Evolutionary conservation across 2,113 vertebrate species (phyloP), one percentile per base, ranked within the genome.

Genomic region (Seriola rivoliana): DNA sequence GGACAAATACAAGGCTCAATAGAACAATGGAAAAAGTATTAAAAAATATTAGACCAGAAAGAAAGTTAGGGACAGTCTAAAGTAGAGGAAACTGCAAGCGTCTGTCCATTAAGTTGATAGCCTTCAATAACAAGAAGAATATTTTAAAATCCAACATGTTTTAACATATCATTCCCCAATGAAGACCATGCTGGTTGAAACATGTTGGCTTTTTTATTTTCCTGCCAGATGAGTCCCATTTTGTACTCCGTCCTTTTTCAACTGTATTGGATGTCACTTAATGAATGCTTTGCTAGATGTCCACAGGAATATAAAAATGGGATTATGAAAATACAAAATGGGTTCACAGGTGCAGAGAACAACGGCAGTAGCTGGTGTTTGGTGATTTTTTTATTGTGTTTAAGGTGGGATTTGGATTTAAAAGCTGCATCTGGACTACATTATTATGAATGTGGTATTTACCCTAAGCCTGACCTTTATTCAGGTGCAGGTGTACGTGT

Each of bases 121-220:
- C 54, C 36, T 55, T 82, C 60, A 46, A 71, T 29, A 52, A 25
- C 34, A 29, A 46, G 32, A 73, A 8, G 11, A 32, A 25, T 10
- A 78, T 60, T 48, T 29, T n/a, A 50, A 17, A 68, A 19, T 34
- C 69, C 14, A 64, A 79, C 66, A n/a, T 70, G 73, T 68, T 78
- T 48, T 71, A 69, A 78, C 70, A 69, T 60, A 59, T 46, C 57
- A 10, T 44, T 5, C 4, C 11, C 34, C 34, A 57, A 81, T 81
- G 19, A 75, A 46, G 34, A 59, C 36, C 50, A 44, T 11, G 50
- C 70, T 54, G 11, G 69, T 78, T 81, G 74, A 74, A 86, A 85
- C 89, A 70, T 59, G 34, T 79, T 70, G 34, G 29, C 13, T 5
- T 80, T 80, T 88, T 34, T n/a, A 19, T 59, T 29, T 74, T 55